A percentile compares a stretch with the other conserved stretches of the same genome.
phyloP scores from a whole-genome alignment of 2,797 vertebrate species.

The Danio jaintianensis region DNA sequence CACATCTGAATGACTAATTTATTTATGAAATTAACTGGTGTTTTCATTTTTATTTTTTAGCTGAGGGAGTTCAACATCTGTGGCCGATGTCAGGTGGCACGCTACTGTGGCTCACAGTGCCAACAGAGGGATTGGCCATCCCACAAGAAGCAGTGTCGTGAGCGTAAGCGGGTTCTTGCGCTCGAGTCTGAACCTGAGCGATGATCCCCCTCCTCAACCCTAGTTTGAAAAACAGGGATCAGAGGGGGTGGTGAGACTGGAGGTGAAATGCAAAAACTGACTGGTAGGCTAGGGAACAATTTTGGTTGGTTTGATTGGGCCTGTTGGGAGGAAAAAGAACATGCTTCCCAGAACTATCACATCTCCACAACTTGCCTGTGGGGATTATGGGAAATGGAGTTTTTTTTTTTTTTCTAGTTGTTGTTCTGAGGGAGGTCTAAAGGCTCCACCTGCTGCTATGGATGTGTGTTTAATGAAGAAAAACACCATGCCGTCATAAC shows the following conservation, averaged over 20 bases:
- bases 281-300: conserved; percentile 69
- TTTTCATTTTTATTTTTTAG: conserved; percentile 67
- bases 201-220: conserved; percentile 75
- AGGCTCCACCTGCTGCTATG: conserved; percentile 84
- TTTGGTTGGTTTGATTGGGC: conserved; percentile 68
- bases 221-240: conserved; percentile 56
- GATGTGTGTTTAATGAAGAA: conserved; percentile 73
- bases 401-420: conserved; percentile 37
- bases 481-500: conserved; percentile 65
- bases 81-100: conserved; percentile 95
- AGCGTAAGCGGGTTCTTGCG: conserved; percentile 91
- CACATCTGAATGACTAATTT: not conserved
- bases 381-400: conserved; percentile 68
- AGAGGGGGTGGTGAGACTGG: conserved; percentile 62
- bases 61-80: conserved; percentile 98
- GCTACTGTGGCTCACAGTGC: conserved; percentile 98
- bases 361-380: conserved; percentile 75
- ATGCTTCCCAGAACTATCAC: conserved; percentile 76
- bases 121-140: conserved; percentile 99
- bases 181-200: conserved; percentile 95
- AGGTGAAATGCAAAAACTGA: conserved; percentile 64
- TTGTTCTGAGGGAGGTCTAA: conserved; percentile 67
- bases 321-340: conserved; percentile 65
- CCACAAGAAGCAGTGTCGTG: conserved; percentile 98
- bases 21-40: not conserved